Base-by-base conservation (phyloP, 2,888 invertebrate genomes). In the Strigamia transsilvanica region DNA sequence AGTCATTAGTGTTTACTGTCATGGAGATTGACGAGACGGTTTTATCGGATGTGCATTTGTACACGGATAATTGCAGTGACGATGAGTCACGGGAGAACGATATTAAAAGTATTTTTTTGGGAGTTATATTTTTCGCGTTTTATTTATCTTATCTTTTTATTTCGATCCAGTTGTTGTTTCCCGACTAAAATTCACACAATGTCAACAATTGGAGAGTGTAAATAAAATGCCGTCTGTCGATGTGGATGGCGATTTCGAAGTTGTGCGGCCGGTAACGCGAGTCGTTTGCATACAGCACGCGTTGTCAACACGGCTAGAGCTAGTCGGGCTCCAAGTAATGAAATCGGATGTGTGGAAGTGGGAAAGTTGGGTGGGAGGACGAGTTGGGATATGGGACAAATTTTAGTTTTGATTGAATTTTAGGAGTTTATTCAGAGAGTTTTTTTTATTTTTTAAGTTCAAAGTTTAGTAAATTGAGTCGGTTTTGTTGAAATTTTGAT, bases 11-110 rank as follows among this genome's bases (percentile, higher is more conserved):
- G n/a, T n/a, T n/a, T n/a, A n/a, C n/a, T n/a, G n/a, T n/a, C 13
- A 79, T 79, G 79, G 79, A 79, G 34, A 3, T 10, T 18, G 15
- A 79, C 2, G 79, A 79, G 9, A 27, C 38, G 18, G 79, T 34
- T 2, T 34, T 79, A 10, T 79, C 79, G 4, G 79, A 79, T n/a
- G 79, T 79, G 18, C 79, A 79, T 79, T 10, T 79, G 18, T 79
- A 27, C 38, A 79, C 79, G 12, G 79, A 32, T 79, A 79, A 79
- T 18, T 27, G 77, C 21, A 73, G 13, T 7, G 77, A 73, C 13
- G 23, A 32, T 18, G 27, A n/a, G 51, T 9, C 51, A 4, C 4
- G 5, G 13, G 51, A n/a, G 3, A 10, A n/a, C 51, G 51, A 51
- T n/a, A 6, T 51, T n/a, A n/a, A 51, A 51, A 51, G 51, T 51